A percentile compares a stretch with the other conserved stretches of the same genome.
Conservation (phyloP, 2,888 invertebrate species). For the Tholera decimalis region DNA sequence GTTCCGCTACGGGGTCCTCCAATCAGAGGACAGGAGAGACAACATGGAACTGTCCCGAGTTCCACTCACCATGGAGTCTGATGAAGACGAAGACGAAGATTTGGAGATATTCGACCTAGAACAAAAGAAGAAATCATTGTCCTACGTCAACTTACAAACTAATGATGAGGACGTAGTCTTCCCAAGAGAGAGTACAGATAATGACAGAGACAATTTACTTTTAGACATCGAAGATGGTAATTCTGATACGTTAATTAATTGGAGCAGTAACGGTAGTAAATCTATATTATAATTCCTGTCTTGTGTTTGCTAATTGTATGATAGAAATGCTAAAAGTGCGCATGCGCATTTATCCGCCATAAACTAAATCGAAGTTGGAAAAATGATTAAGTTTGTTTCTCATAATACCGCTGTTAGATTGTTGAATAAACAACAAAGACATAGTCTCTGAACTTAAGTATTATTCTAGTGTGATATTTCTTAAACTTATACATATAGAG, state of each 20-base stretch:
- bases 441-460: constrained; percentile 39
- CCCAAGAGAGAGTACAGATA: constrained; percentile 69
- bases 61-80: constrained; percentile 88
- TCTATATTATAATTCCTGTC: constrained; percentile 81
- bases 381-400: constrained; percentile 37
- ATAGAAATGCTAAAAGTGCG: constrained; percentile 42
- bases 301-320: constrained; percentile 27
- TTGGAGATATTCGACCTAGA: constrained; percentile 88
- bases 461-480: constrained; percentile 49
- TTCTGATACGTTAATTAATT: constrained; percentile 84
- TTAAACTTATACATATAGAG: constrained; percentile 27
- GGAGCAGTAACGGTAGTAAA: constrained; percentile 84
- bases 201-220: constrained; percentile 81
- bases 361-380: constrained; percentile 45
- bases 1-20: constrained; percentile 89
- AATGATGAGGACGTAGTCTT: constrained; percentile 85
- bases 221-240: constrained; percentile 86
- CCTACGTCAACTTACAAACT: constrained; percentile 85
- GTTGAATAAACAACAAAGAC: constrained; percentile 32
- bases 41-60: constrained; percentile 86
- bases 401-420: constrained; percentile 38
- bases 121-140: constrained; percentile 86
- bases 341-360: constrained; percentile 58
- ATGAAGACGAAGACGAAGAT: constrained; percentile 89
- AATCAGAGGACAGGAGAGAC: constrained; percentile 86